Evolutionary conservation across 2,797 vertebrate species (phyloP), one percentile per base, ranked within the genome.

Genomic region (Synaphobranchus kaupii): DNA sequence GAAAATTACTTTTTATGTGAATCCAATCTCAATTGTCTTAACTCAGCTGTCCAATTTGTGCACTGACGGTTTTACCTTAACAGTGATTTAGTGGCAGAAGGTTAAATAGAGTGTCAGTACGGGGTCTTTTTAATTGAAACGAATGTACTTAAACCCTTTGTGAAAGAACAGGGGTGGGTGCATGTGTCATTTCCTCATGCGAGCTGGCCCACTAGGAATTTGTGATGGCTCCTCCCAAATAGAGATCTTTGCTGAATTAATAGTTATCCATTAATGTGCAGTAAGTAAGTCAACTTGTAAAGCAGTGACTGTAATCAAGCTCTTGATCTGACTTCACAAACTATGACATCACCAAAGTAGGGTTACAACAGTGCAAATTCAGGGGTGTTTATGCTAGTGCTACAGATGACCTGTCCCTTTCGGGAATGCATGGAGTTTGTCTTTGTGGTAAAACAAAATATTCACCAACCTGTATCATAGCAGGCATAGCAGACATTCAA

Each of bases 91-190:
- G 71, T 20, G 50, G 83, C 63, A 56, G 47, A 25, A 17, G 60
- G 85, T 73, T 71, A 84, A 84, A 73, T 3, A 52, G 13, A 81
- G 81, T 84, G 83, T 84, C 87, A 60, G 44, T 47, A 15, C 7
- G n/a, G 34, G 50, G 52, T 47, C 83, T 84, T 88, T 88, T 83
- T 84, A 66, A 89, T 84, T 86, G 39, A 89, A 81, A 86, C 86
- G 71, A 48, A 84, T 80, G 31, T 71, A 34, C 44, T 89, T 86
- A 84, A 31, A 89, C 31, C 84, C 85, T 80, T 86, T 84, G 81
- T 39, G 54, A 44, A 52, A 68, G 86, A 20, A 87, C 56, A 56
- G 47, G 58, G 82, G 71, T 47, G 54, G 56, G 25, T n/a, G 1
- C 48, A 20, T 80, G 85, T 87, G 71, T 66, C 83, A 54, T 87